Percentiles rank a stretch among this genome's conserved stretches.
phyloP scores from a whole-genome alignment of 1,140 invertebrate species.

The Hypsibius dujardini region DNA sequence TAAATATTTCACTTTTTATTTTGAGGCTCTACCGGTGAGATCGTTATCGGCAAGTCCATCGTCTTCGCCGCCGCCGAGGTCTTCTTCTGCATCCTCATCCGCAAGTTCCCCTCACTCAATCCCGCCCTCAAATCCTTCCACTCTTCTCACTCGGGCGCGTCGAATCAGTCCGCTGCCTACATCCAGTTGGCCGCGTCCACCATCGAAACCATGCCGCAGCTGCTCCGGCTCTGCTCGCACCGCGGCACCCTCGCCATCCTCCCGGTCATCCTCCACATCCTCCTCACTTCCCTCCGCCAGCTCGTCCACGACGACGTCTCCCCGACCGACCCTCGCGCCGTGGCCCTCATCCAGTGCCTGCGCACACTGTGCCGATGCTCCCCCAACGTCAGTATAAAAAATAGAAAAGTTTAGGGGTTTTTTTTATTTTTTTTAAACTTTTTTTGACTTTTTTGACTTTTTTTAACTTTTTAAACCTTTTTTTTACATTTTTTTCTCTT shows the following conservation, averaged over 20 bases:
- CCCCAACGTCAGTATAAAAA: conserved; percentile 32
- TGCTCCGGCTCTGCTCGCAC: conserved; percentile 24
- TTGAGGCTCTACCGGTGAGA: conserved; percentile 48
- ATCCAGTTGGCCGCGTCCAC: conserved; percentile 21
- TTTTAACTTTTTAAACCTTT: too few species aligned
- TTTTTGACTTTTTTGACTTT: too few species aligned
- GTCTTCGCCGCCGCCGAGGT: conserved; percentile 85
- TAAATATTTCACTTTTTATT: background rate
- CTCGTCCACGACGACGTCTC: conserved; percentile 38
- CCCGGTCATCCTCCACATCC: conserved; percentile 36
- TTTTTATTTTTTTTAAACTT: too few species aligned
- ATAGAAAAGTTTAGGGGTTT: too few species aligned
- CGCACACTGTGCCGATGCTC: conserved; percentile 44
- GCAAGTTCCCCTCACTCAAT: conserved; percentile 68
- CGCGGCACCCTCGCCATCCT: conserved; percentile 28
- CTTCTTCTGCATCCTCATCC: conserved; percentile 70
- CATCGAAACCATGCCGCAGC: conserved; percentile 22
- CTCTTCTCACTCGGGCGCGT: conserved; percentile 28
- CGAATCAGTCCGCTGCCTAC: conserved; percentile 24
- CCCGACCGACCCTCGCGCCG: conserved; percentile 41
- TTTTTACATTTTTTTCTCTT: too few species aligned
- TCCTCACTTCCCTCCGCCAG: conserved; percentile 79
- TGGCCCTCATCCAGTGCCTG: conserved; percentile 50
- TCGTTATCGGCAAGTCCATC: conserved; percentile 67
- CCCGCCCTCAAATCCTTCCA: conserved; percentile 45